A percentile compares a stretch with the other conserved stretches of the same genome.
phyloP scores from a whole-genome alignment of 2,797 vertebrate genomes.

The Malurus leucopterus region DNA sequence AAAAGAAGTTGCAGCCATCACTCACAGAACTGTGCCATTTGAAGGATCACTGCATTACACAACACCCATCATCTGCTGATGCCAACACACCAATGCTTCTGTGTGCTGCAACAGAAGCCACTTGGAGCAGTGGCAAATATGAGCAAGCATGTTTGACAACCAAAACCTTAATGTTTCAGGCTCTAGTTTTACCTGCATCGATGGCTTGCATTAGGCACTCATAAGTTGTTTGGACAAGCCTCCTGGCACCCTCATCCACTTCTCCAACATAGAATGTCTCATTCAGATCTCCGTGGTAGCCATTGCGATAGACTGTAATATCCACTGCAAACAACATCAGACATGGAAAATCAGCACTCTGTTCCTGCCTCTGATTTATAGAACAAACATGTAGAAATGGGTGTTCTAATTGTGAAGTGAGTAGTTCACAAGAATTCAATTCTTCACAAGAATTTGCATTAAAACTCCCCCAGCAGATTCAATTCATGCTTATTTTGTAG shows the following conservation, averaged over 20 bases:
- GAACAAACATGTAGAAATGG: neutral
- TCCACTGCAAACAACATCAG: constrained; percentile 81
- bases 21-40: neutral
- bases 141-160: neutral
- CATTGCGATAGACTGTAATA: constrained; percentile 96
- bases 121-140: neutral
- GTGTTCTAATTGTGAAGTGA: neutral
- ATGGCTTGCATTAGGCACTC: constrained; percentile 99
- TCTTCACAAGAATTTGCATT: neutral
- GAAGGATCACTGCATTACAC: neutral
- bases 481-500: neutral
- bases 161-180: neutral
- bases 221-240: constrained; percentile 91
- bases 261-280: constrained; percentile 96
- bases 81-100: neutral
- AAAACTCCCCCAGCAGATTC: neutral
- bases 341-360: neutral
- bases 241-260: constrained; percentile 89
- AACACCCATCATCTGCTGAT: neutral
- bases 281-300: constrained; percentile 97
- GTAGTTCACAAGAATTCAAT: neutral
- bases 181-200: constrained; percentile 82
- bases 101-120: neutral
- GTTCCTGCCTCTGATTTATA: neutral
- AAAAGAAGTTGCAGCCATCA: neutral